phyloP scores from a whole-genome alignment of 2,113 vertebrate genomes.

The Aphyosemion australe region DNA sequence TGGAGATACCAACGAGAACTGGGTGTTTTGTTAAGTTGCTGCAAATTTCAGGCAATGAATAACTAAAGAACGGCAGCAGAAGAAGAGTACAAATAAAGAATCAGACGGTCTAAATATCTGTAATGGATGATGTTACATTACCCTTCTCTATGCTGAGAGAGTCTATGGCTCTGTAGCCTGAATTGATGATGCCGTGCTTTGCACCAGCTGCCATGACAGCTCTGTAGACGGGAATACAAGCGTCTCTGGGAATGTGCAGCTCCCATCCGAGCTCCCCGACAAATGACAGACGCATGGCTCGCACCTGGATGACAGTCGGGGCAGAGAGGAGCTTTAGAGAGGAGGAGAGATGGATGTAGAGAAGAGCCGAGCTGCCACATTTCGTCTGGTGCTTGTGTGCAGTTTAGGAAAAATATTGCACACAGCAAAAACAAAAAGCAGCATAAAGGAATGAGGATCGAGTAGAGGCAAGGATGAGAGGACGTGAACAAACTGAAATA shows the following conservation, averaged over 20 bases:
- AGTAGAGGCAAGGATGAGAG: too few species aligned
- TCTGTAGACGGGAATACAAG: conserved; percentile 87
- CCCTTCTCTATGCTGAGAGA: conserved; percentile 98
- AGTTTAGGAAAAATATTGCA: not conserved
- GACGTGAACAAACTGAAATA: too few species aligned
- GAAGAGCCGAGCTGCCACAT: not conserved
- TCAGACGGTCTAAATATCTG: too few species aligned
- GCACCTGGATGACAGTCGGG: conserved; percentile 67
- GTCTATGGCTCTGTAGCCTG: conserved; percentile 95
- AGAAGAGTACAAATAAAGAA: too few species aligned
- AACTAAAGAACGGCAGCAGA: too few species aligned
- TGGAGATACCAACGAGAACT: too few species aligned
- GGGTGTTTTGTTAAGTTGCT: too few species aligned
- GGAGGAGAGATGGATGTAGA: conserved; percentile 3
- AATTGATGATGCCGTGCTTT: conserved; percentile 85
- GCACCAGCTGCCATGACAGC: conserved; percentile 88
- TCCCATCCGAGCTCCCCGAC: conserved; percentile 98
- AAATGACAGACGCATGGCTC: conserved; percentile 91
- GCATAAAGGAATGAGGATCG: too few species aligned
- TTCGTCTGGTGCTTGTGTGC: not conserved
- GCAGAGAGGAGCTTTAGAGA: conserved; percentile 22
- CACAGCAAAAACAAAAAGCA: not conserved
- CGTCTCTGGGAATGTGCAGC: conserved; percentile 85
- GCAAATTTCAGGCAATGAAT: too few species aligned
- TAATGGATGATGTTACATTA: conserved; percentile 35